Evolutionary conservation across 2,888 invertebrate genomes (phyloP), one percentile per base, ranked within the genome.

Genomic region (Parascotia fuliginaria): DNA sequence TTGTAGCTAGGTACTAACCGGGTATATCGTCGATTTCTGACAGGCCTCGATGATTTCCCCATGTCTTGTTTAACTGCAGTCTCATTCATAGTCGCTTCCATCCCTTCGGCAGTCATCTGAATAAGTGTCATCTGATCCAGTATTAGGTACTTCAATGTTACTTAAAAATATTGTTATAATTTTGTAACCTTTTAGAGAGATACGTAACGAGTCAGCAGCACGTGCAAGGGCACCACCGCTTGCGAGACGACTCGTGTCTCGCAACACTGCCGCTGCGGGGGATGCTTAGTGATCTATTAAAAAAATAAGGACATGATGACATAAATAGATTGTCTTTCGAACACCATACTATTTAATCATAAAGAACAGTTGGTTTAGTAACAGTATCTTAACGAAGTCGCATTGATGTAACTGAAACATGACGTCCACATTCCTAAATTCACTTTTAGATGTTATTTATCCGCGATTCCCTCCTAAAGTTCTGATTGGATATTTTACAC

Each of bases 11-110:
- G 24, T 43, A 83, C 94, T 89, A 83, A 95, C 95, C 95, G 94
- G 90, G 94, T 95, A 83, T 95, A 94, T 76, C 95, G 92, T 75
- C 95, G 94, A 92, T 94, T 95, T 77, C 95, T 93, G 63, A 95
- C 93, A 45, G 95, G 95, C 63, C 95, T 93, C 74, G 93, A 87
- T 58, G 93, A 82, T 80, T 93, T 93, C 70, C 89, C 93, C 65
- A 79, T 77, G 58, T 87, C 90, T 60, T 84, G 83, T 70, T 90
- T 93, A 53, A 77, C 75, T 59, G 80, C 73, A 59, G 79, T 77
- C 41, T 79, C 77, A 44, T 83, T 85, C 89, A 90, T 89, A 63
- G 72, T 77, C 57, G 73, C 74, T 56, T 65, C 73, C 70, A 76
- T 79, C 41, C 56, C 65, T 55, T 80, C 80, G 59, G 69, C 70